phyloP scores from a whole-genome alignment of 1,140 invertebrate genomes.

The Atta cephalotes region DNA sequence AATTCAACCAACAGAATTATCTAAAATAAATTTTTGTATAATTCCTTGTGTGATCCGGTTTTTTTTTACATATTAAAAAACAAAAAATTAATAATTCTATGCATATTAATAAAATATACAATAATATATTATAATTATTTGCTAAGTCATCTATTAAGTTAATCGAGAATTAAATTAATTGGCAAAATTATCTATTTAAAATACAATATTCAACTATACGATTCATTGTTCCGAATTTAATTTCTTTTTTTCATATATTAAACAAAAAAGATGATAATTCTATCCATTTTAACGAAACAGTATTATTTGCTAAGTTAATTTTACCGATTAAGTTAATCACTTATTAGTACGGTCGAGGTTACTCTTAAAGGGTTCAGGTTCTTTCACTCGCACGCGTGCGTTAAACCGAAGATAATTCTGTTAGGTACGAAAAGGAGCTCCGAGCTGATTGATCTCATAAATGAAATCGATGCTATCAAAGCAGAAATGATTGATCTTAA shows the following conservation, averaged over 20 bases:
- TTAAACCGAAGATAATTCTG: slow-evolving; percentile 16
- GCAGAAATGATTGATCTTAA: slow-evolving; percentile 51
- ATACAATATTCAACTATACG: neutral
- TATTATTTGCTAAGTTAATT: neutral
- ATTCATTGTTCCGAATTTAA: neutral
- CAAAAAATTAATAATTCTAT: neutral
- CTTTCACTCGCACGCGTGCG: neutral
- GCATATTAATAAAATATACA: neutral
- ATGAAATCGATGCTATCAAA: slow-evolving; percentile 65
- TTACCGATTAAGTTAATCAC: neutral
- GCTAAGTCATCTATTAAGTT: neutral
- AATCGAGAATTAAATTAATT: neutral
- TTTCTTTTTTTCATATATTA: neutral
- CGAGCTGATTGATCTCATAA: slow-evolving; percentile 62
- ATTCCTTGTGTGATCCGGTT: neutral
- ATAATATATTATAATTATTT: neutral
- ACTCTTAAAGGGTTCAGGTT: neutral
- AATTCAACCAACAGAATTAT: neutral
- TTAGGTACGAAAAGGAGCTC: slow-evolving; percentile 36
- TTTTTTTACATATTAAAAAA: neutral
- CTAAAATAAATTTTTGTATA: neutral
- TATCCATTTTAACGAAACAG: neutral
- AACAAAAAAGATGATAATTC: neutral
- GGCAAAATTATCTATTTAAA: neutral
- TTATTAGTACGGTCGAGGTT: neutral